Percentiles rank a stretch among this genome's conserved stretches.
phyloP scores from a whole-genome alignment of 2,797 vertebrate genomes.

The Periophthalmus magnuspinnatus region DNA sequence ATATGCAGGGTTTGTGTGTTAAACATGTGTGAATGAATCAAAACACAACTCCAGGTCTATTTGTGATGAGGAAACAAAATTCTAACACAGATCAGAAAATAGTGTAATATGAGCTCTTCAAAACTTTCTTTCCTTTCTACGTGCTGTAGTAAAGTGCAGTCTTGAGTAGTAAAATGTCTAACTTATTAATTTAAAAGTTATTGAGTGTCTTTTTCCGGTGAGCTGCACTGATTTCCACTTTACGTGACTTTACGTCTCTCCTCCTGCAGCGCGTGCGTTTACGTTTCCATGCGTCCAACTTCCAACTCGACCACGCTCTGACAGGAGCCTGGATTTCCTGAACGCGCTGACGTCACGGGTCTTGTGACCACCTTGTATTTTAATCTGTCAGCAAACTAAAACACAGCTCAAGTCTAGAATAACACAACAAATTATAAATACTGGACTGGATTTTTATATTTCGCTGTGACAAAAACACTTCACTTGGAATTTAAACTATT shows the following conservation, averaged over 20 bases:
- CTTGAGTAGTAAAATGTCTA: background rate
- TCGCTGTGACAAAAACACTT: slow-evolving; percentile 42
- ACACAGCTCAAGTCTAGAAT: too few species aligned
- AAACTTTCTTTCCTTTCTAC: background rate
- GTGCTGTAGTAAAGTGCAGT: background rate
- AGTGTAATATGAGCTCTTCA: too few species aligned
- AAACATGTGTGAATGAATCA: too few species aligned
- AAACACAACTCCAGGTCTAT: too few species aligned
- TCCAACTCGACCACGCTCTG: slow-evolving; percentile 64
- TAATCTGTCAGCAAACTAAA: background rate
- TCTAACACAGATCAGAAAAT: too few species aligned
- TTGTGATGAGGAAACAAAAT: too few species aligned
- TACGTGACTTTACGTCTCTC: slow-evolving; percentile 19
- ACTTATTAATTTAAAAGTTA: background rate
- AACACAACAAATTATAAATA: background rate
- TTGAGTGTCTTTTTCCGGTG: slow-evolving; percentile 18
- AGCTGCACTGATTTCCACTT: slow-evolving; percentile 14
- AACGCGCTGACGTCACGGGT: slow-evolving; percentile 49
- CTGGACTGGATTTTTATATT: slow-evolving; percentile 33
- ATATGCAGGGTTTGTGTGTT: too few species aligned
- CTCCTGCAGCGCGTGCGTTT: slow-evolving; percentile 61
- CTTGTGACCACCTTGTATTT: slow-evolving; percentile 18
- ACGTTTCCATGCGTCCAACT: slow-evolving; percentile 69
- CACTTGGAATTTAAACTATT: too few species aligned
- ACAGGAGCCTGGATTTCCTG: slow-evolving; percentile 69